Percentiles rank a stretch among this genome's conserved stretches.
These are phyloP conservation scores for Heliconius melpomene DNA, from an alignment of 1,140 invertebrate species.

Conservation along the genomic window DNA sequence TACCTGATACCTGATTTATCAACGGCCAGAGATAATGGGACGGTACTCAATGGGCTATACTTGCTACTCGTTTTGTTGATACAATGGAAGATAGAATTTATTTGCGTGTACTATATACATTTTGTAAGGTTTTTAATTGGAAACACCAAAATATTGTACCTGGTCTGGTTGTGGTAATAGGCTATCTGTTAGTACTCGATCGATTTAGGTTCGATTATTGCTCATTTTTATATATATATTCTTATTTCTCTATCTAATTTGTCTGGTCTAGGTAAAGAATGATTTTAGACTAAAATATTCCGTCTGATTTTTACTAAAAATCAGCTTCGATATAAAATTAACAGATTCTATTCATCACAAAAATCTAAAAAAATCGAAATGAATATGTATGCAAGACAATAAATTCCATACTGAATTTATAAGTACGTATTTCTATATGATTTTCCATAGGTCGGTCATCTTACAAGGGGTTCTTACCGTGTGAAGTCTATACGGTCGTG, in stretches of 20 bases:
- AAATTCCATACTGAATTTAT: constrained; percentile 19
- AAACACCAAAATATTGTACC: background rate
- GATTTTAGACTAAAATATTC: too few species aligned
- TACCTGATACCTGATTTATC: constrained; percentile 58
- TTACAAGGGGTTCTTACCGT: constrained; percentile 57
- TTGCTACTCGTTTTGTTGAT: constrained; percentile 17
- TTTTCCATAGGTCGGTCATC: constrained; percentile 59
- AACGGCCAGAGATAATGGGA: constrained; percentile 40
- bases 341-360: too few species aligned
- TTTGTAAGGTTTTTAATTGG: constrained; percentile 12
- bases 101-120: background rate
- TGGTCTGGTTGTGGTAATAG: too few species aligned
- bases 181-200: too few species aligned
- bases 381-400: background rate
- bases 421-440: background rate
- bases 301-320: background rate
- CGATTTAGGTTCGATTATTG: too few species aligned
- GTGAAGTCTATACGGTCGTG: constrained; percentile 48
- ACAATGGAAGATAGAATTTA: constrained; percentile 3
- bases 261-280: too few species aligned
- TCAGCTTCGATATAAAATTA: background rate
- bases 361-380: background rate
- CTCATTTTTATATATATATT: too few species aligned
- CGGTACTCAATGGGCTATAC: constrained; percentile 25
- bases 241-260: too few species aligned